Percentiles rank a stretch among this genome's conserved stretches.
Conservation (phyloP, 1,140 invertebrate species). For the Apis laboriosa region DNA sequence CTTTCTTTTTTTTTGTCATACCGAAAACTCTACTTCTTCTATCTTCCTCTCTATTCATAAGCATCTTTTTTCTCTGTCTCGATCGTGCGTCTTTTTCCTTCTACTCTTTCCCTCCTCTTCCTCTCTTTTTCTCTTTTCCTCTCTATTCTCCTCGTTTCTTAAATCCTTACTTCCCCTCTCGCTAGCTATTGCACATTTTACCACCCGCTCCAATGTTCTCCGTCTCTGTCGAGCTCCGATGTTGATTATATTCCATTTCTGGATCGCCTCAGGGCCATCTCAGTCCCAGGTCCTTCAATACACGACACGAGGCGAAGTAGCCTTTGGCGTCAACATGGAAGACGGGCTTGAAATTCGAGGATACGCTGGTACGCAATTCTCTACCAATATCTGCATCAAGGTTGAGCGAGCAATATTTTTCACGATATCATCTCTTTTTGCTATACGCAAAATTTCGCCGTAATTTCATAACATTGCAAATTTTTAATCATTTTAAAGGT, state of each 20-base stretch:
- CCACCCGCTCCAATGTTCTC: slow-evolving; percentile 18
- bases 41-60: not conserved
- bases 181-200: slow-evolving; percentile 42
- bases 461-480: not conserved
- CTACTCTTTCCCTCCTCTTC: not conserved
- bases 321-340: slow-evolving; percentile 74
- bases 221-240: slow-evolving; percentile 51
- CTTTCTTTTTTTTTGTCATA: not conserved
- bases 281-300: slow-evolving; percentile 70
- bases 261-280: slow-evolving; percentile 69
- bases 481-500: not conserved
- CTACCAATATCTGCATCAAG: slow-evolving; percentile 39
- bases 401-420: slow-evolving; percentile 19
- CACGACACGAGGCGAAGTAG: slow-evolving; percentile 70
- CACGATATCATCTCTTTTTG: too few species aligned
- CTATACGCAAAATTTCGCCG: not conserved
- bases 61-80: not conserved
- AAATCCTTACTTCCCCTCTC: not conserved
- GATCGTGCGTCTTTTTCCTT: not conserved
- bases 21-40: not conserved
- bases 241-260: slow-evolving; percentile 81
- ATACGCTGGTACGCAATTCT: slow-evolving; percentile 46
- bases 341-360: slow-evolving; percentile 77
- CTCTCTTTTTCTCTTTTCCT: too few species aligned
- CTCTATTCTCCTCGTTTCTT: not conserved